Base-by-base conservation (phyloP, 2,888 invertebrate species). In the Yponomeuta malinellus region DNA sequence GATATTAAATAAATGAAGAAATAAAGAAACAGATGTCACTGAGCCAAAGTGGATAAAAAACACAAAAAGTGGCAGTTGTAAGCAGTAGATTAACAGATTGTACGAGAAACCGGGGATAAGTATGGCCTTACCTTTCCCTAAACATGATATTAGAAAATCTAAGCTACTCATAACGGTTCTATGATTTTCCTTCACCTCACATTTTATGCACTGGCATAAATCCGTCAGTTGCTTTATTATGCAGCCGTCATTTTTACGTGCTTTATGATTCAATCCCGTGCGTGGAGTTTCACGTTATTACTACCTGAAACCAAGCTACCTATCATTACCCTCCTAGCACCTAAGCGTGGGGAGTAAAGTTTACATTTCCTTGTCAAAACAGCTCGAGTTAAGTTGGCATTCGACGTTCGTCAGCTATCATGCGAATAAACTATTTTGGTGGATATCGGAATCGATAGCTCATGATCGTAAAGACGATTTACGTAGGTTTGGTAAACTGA, bases 231-330 rank as follows among this genome's bases (percentile, higher is more conserved):
- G 23, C 15, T 70, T 70, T 70, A 70, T 70, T 67, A 70, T 67
- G 70, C 72, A 52, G 43, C 43, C 59, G 63, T 23, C 73, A 77
- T 84, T 82, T 86, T 85, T 83, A 85, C 81, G 83, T 82, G 81
- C 82, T 88, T 88, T 89, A 90, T 87, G 85, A 85, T 87, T 88
- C 90, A 90, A 91, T 91, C 89, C 82, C 59, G 67, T 67, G 67
- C 67, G 67, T 43, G 84, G 85, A 85, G 86, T 87, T 86, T 80
- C 86, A 59, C 52, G 52, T 15, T 59, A 59, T 59, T 59, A 59
- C 52, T 15, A 15, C 12, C 52, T 2, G 12, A 15, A 59, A 59
- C 12, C 52, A 2, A 15, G 15, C 52, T 15, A 59, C 12, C 12
- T 59, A 2, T 59, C 52, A 15, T 12, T 15, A 12, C 52, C 15